These are phyloP conservation scores for Rhopalosiphum nymphaeae DNA, from an alignment of 2,888 invertebrate genomes.

Conservation along the genomic window DNA sequence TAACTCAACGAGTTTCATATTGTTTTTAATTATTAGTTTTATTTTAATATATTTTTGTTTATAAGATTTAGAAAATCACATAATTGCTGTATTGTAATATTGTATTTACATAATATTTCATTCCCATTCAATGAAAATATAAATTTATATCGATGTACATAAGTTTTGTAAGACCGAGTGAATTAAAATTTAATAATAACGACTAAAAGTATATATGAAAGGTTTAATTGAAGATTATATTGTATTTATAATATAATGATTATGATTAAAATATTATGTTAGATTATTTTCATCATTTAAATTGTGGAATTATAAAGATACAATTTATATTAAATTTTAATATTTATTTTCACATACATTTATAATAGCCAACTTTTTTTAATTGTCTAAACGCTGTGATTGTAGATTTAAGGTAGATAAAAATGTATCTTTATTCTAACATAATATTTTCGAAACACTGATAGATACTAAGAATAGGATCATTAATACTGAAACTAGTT, in stretches of 20 bases:
- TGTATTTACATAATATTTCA: not conserved
- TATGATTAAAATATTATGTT: not conserved
- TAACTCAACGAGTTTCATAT: not conserved
- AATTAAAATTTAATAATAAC: not conserved
- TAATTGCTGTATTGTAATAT: not conserved
- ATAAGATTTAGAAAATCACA: not conserved
- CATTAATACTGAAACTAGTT: constrained; percentile 4
- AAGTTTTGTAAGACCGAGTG: not conserved
- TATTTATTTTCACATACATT: not conserved
- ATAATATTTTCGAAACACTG: not conserved
- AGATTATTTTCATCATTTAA: not conserved
- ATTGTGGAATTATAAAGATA: not conserved
- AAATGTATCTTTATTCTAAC: not conserved
- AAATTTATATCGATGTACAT: not conserved
- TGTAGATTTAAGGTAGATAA: not conserved
- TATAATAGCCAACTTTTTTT: not conserved
- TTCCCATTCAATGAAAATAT: not conserved
- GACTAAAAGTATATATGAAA: not conserved
- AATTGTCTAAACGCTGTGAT: not conserved
- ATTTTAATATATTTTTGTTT: not conserved
- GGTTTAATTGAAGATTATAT: not conserved
- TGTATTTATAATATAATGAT: not conserved
- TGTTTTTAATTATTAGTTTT: not conserved
- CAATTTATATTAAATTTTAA: not conserved
- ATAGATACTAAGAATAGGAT: not conserved